Percentiles rank a stretch among this genome's conserved stretches.
phyloP scores from a whole-genome alignment of 2,888 invertebrate genomes.

The Globia sparganii region DNA sequence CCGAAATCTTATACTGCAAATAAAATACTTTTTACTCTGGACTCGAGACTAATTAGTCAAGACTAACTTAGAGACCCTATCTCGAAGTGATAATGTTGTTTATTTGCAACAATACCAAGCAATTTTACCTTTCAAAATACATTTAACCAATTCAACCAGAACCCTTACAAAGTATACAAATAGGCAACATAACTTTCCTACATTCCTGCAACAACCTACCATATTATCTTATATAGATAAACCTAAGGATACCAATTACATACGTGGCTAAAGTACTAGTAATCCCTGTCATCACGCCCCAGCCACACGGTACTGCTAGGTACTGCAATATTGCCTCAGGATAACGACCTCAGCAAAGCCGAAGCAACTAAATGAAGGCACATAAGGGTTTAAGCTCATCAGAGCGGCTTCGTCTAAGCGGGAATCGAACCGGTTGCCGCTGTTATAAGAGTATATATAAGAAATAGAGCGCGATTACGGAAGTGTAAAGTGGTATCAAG shows the following conservation, averaged over 20 bases:
- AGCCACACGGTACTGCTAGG: slow-evolving; percentile 22
- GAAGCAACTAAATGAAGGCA: slow-evolving; percentile 52
- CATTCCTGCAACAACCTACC: not conserved
- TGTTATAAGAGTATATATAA: slow-evolving; percentile 13
- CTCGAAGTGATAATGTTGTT: not conserved
- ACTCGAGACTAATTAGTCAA: not conserved
- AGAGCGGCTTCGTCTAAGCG: slow-evolving; percentile 39
- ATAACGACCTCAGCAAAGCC: slow-evolving; percentile 45
- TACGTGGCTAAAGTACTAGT: slow-evolving; percentile 1
- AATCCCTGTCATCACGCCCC: slow-evolving; percentile 34
- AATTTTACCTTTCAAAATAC: not conserved
- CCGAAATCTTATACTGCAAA: not conserved
- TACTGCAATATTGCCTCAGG: slow-evolving; percentile 24
- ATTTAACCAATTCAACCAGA: not conserved
- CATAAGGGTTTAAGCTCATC: slow-evolving; percentile 53
- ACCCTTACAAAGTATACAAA: not conserved
- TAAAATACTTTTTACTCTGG: not conserved
- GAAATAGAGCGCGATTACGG: slow-evolving; percentile 17
- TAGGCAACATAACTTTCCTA: not conserved
- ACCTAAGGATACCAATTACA: slow-evolving; percentile 23
- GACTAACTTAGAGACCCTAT: not conserved
- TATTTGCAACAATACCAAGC: not conserved
- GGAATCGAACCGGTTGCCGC: slow-evolving; percentile 59
- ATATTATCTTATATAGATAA: not conserved
- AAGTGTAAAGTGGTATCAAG: not conserved